Evolutionary conservation across 2,888 invertebrate species (phyloP).

Genomic region (Parnassius orleans): DNA sequence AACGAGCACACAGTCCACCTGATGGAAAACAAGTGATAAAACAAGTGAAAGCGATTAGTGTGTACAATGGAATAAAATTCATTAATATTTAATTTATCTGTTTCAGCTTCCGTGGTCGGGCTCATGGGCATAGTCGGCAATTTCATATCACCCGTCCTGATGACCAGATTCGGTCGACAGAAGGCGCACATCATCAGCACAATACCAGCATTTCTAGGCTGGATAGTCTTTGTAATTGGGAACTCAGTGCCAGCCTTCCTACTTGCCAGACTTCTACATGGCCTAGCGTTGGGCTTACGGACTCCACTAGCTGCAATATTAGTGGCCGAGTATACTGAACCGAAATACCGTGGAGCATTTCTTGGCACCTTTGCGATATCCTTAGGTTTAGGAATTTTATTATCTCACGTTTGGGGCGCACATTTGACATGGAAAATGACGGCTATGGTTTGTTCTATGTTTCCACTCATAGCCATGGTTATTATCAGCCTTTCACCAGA

Average conservation of each 20-base stretch:
- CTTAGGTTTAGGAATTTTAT: slow-evolving; percentile 82
- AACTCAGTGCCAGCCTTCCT: slow-evolving; percentile 67
- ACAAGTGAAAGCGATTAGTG: too few species aligned
- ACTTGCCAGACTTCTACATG: slow-evolving; percentile 67
- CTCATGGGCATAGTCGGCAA: slow-evolving; percentile 74
- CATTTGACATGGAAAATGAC: slow-evolving; percentile 82
- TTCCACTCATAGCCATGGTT: slow-evolving; percentile 73
- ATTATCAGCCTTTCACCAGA: slow-evolving; percentile 80
- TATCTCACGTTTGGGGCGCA: slow-evolving; percentile 84
- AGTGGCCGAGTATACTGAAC: slow-evolving; percentile 82
- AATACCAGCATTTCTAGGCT: slow-evolving; percentile 73
- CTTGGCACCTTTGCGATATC: slow-evolving; percentile 83
- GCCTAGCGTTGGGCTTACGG: slow-evolving; percentile 77
- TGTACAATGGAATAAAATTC: too few species aligned
- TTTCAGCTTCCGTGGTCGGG: slow-evolving; percentile 67
- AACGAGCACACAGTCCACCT: too few species aligned
- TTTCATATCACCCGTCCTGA: slow-evolving; percentile 73
- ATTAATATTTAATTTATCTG: not conserved
- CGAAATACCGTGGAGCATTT: slow-evolving; percentile 82
- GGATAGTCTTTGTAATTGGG: slow-evolving; percentile 67
- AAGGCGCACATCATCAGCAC: slow-evolving; percentile 75
- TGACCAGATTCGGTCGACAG: slow-evolving; percentile 82
- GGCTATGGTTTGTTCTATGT: slow-evolving; percentile 74
- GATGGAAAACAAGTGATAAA: too few species aligned
- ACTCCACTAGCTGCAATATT: slow-evolving; percentile 78